A percentile compares a stretch with the other conserved stretches of the same genome.
Conservation (phyloP, 2,888 invertebrate genomes). For the Idaea straminata region DNA sequence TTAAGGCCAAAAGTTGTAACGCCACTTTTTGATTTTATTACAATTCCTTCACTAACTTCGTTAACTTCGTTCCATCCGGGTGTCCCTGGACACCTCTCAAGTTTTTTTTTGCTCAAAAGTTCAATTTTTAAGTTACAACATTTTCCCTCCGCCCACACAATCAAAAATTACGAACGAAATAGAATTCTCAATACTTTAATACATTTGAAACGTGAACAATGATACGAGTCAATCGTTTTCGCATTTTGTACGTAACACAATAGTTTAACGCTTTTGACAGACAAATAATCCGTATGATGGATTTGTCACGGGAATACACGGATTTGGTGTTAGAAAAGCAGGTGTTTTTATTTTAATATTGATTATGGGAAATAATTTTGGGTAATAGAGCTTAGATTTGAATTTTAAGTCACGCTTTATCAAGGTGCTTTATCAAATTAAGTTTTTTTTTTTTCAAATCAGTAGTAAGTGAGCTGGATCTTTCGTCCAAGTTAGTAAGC, state of each 20-base stretch:
- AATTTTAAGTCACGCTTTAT: no score
- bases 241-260: slow-evolving; percentile 46
- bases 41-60: no score
- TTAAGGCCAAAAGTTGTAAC: no score
- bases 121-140: slow-evolving; percentile 21
- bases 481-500: no score
- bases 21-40: no score
- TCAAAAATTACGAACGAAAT: slow-evolving; percentile 61
- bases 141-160: slow-evolving; percentile 45
- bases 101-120: slow-evolving; percentile 2
- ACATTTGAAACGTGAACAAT: slow-evolving; percentile 37
- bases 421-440: no score
- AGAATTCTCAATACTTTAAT: slow-evolving; percentile 52
- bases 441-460: no score
- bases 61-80: no score
- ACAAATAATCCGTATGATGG: slow-evolving; percentile 44
- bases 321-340: slow-evolving; percentile 17
- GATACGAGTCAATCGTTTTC: slow-evolving; percentile 62
- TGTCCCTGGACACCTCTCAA: no score
- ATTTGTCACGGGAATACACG: slow-evolving; percentile 32
- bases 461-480: no score
- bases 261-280: slow-evolving; percentile 24
- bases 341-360: slow-evolving; percentile 29
- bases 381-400: background rate
- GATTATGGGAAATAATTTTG: slow-evolving; percentile 29